Evolutionary conservation across 2,797 vertebrate genomes (phyloP).

Genomic region (Xenopus petersii): DNA sequence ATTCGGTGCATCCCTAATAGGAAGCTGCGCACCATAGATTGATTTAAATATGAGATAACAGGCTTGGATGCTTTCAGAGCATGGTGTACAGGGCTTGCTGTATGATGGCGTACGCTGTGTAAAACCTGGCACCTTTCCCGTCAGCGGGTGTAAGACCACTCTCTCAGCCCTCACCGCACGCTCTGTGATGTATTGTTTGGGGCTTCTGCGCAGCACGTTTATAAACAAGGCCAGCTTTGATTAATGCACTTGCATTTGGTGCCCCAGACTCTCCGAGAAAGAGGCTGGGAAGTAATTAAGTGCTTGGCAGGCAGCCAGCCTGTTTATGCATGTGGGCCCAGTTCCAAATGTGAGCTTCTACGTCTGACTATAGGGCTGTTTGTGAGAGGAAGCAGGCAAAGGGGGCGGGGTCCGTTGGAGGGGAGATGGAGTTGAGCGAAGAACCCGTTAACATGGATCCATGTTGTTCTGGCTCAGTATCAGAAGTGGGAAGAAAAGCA

Average conservation of each 20-base stretch:
- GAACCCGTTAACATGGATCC: constrained; percentile 36
- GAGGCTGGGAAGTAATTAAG: constrained; percentile 66
- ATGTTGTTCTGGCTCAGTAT: constrained; percentile 61
- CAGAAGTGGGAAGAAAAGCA: constrained; percentile 46
- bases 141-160: too few species aligned
- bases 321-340: constrained; percentile 61
- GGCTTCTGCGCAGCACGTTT: constrained; percentile 32
- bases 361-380: constrained; percentile 27
- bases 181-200: background rate
- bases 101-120: background rate
- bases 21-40: too few species aligned
- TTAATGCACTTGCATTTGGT: constrained; percentile 50
- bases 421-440: constrained; percentile 19
- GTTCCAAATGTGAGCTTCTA: constrained; percentile 47
- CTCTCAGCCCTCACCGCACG: too few species aligned
- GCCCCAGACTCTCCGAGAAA: constrained; percentile 47
- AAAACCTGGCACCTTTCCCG: background rate
- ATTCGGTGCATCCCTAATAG: too few species aligned
- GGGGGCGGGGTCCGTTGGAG: background rate
- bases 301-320: constrained; percentile 67
- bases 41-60: too few species aligned
- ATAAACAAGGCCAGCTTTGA: constrained; percentile 46
- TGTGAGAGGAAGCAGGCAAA: constrained; percentile 11
- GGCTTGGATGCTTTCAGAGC: too few species aligned
- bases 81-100: background rate